Conservation (phyloP, 2,113 vertebrate genomes). For the Mandrillus leucophaeus region DNA sequence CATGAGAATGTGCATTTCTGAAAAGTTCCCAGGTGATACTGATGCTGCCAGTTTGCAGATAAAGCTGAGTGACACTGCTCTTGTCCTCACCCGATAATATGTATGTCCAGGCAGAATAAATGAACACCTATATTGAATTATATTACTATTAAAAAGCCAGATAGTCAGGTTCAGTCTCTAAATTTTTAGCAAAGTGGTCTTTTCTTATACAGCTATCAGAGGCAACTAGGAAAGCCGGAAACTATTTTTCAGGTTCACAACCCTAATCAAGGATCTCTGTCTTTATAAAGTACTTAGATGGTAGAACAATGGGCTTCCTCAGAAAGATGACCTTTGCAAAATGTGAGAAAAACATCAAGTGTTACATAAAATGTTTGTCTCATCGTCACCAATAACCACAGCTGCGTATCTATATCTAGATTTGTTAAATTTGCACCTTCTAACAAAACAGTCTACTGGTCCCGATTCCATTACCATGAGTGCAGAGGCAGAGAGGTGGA, state of each 20-base stretch:
- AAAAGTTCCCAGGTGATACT: neutral
- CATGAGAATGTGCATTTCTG: neutral
- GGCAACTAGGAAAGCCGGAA: neutral
- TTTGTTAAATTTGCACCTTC: neutral
- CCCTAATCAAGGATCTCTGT: neutral
- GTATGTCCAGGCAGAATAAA: neutral
- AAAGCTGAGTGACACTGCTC: neutral
- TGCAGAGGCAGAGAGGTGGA: fast-evolving
- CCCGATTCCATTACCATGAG: neutral
- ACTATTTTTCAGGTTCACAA: neutral
- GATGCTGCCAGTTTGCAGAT: neutral
- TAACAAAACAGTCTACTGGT: neutral
- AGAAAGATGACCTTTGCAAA: neutral
- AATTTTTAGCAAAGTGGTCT: neutral
- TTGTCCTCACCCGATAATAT: neutral
- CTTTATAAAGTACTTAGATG: neutral
- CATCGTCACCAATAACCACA: neutral
- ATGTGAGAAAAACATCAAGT: neutral
- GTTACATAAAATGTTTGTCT: neutral
- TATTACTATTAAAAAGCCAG: neutral
- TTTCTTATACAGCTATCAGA: neutral
- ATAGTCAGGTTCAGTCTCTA: neutral
- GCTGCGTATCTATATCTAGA: neutral
- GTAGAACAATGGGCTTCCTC: neutral
- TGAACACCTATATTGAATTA: neutral